phyloP scores from a whole-genome alignment of 2,113 vertebrate species.

The Sitta europaea region DNA sequence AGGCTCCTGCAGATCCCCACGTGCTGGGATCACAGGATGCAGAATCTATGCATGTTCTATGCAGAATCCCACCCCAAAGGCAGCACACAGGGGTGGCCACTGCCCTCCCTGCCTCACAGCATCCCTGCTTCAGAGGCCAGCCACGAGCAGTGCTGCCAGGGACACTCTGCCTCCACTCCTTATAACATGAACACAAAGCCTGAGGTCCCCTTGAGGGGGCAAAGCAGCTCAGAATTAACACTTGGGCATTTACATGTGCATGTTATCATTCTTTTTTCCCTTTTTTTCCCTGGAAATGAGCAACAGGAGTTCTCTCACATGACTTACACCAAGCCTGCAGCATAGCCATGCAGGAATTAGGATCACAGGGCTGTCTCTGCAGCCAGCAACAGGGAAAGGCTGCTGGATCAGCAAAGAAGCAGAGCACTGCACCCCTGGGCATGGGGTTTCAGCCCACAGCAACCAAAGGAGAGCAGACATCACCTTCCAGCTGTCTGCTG shows the following conservation, averaged over 20 bases:
- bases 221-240: background rate
- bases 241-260: background rate
- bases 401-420: background rate
- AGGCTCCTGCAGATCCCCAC: background rate
- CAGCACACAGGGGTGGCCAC: background rate
- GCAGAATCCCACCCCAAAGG: background rate
- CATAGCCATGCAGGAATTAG: background rate
- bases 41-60: too few species aligned
- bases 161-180: background rate
- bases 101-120: background rate
- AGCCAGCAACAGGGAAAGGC: background rate
- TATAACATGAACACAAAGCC: background rate
- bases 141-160: background rate
- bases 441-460: background rate
- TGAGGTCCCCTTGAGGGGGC: background rate
- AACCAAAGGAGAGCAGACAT: background rate
- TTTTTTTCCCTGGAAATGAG: background rate
- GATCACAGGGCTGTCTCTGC: background rate
- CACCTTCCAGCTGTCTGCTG: background rate
- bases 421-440: background rate
- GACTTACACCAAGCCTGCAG: background rate
- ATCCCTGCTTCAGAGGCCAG: background rate
- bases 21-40: background rate
- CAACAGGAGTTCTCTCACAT: background rate
- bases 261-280: accelerated